Conservation (phyloP, 2,888 invertebrate genomes). For the Drosophila ustulata region DNA sequence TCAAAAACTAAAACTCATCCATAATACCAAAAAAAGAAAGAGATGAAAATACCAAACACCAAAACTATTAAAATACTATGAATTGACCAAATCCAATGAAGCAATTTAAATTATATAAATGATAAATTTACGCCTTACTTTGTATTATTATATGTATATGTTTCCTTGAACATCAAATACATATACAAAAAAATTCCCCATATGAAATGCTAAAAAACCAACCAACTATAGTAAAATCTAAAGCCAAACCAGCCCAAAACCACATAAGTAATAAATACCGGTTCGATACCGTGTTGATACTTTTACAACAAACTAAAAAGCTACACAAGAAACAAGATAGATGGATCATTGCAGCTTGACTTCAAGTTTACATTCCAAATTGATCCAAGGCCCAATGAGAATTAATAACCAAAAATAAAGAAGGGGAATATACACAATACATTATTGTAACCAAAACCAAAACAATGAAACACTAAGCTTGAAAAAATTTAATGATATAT, state of each 20-base stretch:
- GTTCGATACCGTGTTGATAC: conserved; percentile 16
- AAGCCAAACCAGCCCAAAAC: conserved; percentile 33
- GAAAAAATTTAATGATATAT: background rate
- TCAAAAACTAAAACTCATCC: conserved; percentile 13
- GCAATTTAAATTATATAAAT: conserved; percentile 55
- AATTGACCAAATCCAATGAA: conserved; percentile 65
- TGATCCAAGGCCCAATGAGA: conserved; percentile 3
- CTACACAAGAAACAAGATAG: conserved; percentile 9
- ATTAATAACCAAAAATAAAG: conserved; percentile 3
- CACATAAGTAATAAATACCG: conserved; percentile 16
- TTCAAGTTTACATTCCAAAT: conserved; percentile 11
- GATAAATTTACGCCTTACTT: conserved; percentile 54
- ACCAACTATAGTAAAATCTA: conserved; percentile 36
- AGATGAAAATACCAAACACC: conserved; percentile 24
- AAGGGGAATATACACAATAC: conserved; percentile 3
- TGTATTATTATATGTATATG: conserved; percentile 56
- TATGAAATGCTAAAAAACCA: conserved; percentile 32
- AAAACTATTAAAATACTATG: conserved; percentile 35
- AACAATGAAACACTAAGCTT: conserved; percentile 12
- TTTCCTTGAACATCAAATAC: conserved; percentile 29
- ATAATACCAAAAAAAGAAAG: conserved; percentile 26
- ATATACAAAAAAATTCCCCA: conserved; percentile 33
- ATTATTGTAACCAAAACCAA: conserved; percentile 9
- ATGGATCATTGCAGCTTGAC: conserved; percentile 6
- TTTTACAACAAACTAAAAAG: conserved; percentile 13